These are phyloP conservation scores for Eupithecia abbreviata DNA, from an alignment of 2,888 invertebrate genomes.

Conservation along the genomic window DNA sequence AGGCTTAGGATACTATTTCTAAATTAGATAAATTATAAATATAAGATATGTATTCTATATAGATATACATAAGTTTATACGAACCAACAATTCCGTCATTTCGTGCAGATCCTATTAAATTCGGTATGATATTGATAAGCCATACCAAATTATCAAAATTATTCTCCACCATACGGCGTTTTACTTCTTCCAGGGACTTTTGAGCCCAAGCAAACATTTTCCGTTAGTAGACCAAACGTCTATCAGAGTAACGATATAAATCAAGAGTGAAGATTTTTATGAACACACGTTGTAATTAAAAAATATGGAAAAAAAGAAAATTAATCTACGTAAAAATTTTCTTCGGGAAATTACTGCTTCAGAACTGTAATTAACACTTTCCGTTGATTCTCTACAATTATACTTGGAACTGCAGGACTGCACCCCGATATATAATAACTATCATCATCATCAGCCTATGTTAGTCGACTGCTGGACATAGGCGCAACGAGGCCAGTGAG, in stretches of 20 bases:
- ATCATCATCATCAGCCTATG: too few relatives aligned
- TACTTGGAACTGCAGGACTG: not conserved
- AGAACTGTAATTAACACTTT: conserved; percentile 7
- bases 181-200: not conserved
- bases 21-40: too few relatives aligned
- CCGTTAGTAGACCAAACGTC: not conserved
- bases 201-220: not conserved
- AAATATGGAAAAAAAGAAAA: not conserved
- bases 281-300: not conserved
- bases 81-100: conserved; percentile 47
- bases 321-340: not conserved
- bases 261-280: conserved; percentile 4
- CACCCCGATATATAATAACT: not conserved
- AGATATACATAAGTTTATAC: not conserved
- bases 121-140: conserved; percentile 62
- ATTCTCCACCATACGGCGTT: conserved; percentile 47
- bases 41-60: too few relatives aligned
- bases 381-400: conserved; percentile 3
- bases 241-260: not conserved
- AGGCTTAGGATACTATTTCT: too few relatives aligned
- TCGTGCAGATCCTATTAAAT: conserved; percentile 54
- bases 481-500: too few relatives aligned
- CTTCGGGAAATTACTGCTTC: not conserved
- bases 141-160: conserved; percentile 60
- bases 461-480: too few relatives aligned